Base-by-base conservation (phyloP, 2,113 vertebrate genomes). In the Entelurus aequoreus region DNA sequence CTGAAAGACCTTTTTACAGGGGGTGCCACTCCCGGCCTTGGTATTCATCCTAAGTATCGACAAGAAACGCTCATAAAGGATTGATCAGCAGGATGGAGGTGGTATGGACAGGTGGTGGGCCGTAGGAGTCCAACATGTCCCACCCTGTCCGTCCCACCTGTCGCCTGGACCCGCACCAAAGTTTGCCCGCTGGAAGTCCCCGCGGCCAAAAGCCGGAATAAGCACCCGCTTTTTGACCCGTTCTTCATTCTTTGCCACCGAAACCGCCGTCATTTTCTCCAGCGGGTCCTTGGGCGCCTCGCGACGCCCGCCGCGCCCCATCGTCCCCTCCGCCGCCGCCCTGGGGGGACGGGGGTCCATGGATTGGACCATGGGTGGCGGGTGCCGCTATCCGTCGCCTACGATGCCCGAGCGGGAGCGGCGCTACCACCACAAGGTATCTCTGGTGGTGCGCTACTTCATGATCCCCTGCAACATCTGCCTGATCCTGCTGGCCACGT, bases 401-500 rank as follows among this genome's bases (percentile, higher is more conserved):
- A 77, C 88, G 62, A 84, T 90, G 12, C 74, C 86, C 0, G 93
- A 94, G 81, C 84, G 92, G 82, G 92, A 94, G 63, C 90, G 92
- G 19, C 79, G 92, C 80, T 95, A 94, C 86, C 95, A 94, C 84
- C 94, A 92, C 75, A 94, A 97, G 76, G 94, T 95, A 68, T 98
- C 96, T 42, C 69, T 97, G 91, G 94, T 96, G 72, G 95, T 99
- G 66, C 93, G 95, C 0, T 97, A 96, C 74, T 95, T 98, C 83
- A 98, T 95, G 94, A 93, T 98, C 75, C 95, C 96, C 0, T 99
- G 96, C 90, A 99, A 98, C 89, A 94, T 95, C 85, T 99, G 96
- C 83, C 90, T 98, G 76, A 97, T 99, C 86, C 93, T 99, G 71
- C 85, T 98, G 90, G 96, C 96, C 77, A 93, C 91, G 0, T 93